Percentiles rank a stretch among this genome's conserved stretches.
Evolutionary conservation across 2,888 invertebrate species (phyloP).

Genomic region (Oasisia sp.): DNA sequence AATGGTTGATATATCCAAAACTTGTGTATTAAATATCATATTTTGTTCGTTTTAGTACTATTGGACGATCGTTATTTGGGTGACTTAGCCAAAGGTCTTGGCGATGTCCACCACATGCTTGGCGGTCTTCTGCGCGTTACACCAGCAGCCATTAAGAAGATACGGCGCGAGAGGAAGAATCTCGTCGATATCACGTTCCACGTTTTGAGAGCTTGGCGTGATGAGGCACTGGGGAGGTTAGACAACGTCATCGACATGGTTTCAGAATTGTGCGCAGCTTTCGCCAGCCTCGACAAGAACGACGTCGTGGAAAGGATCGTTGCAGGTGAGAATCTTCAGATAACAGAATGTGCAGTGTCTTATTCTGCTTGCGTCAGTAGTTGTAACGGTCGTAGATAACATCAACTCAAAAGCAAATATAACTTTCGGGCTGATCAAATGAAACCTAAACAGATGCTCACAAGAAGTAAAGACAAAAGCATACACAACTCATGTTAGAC

Average conservation of each 20-base stretch:
- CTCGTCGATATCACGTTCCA: not conserved
- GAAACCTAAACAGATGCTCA: too few species aligned
- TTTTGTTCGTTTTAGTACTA: not conserved
- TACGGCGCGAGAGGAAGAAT: not conserved
- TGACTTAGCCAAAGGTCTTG: not conserved
- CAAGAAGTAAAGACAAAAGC: too few species aligned
- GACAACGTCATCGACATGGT: not conserved
- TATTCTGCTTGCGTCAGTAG: not conserved
- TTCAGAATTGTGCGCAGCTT: not conserved
- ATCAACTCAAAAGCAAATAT: too few species aligned
- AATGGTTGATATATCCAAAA: not conserved
- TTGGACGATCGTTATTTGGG: not conserved
- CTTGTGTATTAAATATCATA: not conserved
- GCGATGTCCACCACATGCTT: not conserved
- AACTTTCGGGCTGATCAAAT: too few species aligned
- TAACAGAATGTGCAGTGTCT: not conserved
- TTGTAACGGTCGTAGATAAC: not conserved
- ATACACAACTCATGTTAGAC: too few species aligned
- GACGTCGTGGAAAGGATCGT: not conserved
- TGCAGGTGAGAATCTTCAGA: not conserved
- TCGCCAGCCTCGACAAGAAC: not conserved
- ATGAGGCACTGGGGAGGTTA: not conserved
- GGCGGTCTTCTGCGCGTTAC: not conserved
- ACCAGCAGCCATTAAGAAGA: not conserved
- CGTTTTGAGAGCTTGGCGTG: not conserved